These are phyloP conservation scores for Sebastes variabilis DNA, from an alignment of 2,797 vertebrate genomes.

Conservation along the genomic window DNA sequence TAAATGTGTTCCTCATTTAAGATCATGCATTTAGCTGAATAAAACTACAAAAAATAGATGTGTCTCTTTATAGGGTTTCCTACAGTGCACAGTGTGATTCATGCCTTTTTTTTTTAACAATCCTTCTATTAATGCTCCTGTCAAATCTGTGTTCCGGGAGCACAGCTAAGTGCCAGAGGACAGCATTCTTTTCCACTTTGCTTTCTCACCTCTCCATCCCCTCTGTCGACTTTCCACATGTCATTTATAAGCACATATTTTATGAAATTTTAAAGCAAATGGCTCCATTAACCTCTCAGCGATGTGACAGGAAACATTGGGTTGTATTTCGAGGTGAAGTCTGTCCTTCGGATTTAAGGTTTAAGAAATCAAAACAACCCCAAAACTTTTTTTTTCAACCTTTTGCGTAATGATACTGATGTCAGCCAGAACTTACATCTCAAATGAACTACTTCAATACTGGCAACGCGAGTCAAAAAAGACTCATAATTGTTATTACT, in stretches of 20 bases:
- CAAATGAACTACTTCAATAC: neutral
- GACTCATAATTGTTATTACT: neutral
- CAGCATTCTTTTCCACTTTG: neutral
- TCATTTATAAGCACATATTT: neutral
- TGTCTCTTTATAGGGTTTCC: neutral
- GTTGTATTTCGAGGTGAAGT: neutral
- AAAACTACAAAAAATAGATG: neutral
- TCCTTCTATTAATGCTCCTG: neutral
- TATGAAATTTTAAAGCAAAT: conserved; percentile 1
- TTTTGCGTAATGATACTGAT: neutral
- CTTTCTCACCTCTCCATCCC: neutral
- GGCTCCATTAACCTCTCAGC: neutral
- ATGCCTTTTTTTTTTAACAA: neutral
- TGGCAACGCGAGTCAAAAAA: neutral
- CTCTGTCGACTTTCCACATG: neutral
- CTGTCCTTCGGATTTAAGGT: neutral
- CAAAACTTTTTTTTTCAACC: neutral
- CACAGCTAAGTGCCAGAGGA: neutral
- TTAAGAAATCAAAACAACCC: neutral
- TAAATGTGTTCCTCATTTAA: neutral
- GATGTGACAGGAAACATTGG: neutral
- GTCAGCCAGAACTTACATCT: neutral
- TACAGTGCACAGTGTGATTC: neutral
- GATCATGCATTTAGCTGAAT: neutral
- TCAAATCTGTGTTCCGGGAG: neutral